Evolutionary conservation across 2,888 invertebrate species (phyloP).

Genomic region (Andrena chrysosceles): DNA sequence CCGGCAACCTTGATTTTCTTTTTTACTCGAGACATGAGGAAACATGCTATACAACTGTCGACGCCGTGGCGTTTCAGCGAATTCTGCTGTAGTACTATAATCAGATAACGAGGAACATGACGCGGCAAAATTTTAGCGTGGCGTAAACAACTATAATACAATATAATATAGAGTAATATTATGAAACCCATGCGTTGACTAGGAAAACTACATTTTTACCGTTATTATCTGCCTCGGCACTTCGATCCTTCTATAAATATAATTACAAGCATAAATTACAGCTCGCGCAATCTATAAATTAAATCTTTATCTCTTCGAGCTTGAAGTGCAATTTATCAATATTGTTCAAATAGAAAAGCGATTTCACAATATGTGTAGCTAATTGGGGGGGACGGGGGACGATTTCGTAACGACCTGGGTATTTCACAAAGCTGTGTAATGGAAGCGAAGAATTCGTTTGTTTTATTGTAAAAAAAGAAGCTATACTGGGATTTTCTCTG

Average conservation of each 20-base stretch:
- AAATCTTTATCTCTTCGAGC: not conserved
- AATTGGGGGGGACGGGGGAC: no score
- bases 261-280: no score
- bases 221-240: no score
- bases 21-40: not conserved
- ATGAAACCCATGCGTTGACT: no score
- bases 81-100: constrained; percentile 1
- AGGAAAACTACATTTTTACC: no score
- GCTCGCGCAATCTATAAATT: not conserved
- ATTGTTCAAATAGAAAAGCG: not conserved
- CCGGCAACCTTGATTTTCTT: not conserved
- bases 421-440: no score
- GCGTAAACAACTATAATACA: not conserved
- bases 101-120: constrained; percentile 31
- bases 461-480: no score
- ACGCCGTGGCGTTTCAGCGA: not conserved
- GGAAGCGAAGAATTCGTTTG: no score
- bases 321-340: not conserved
- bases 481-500: no score
- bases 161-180: not conserved
- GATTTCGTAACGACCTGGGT: no score
- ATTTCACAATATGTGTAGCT: no score
- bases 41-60: not conserved
- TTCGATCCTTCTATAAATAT: no score
- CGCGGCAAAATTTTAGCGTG: constrained; percentile 34